Evolutionary conservation across 2,113 vertebrate genomes (phyloP).

Genomic region (Rhinogobius similis): DNA sequence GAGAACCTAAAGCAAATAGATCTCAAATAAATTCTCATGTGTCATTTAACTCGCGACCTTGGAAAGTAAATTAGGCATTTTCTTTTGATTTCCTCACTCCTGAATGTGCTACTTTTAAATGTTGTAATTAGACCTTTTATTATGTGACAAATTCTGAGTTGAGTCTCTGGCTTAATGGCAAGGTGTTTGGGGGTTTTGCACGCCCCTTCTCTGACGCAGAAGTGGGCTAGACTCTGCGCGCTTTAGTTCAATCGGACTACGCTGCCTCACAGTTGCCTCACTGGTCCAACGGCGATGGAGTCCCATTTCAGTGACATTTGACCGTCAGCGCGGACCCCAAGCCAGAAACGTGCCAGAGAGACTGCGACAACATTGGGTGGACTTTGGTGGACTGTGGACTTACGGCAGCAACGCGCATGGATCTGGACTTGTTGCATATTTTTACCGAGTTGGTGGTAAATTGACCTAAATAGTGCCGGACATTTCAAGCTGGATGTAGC

Average conservation of each 20-base stretch:
- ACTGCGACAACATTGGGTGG: slow-evolving; percentile 29
- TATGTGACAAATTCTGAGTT: neutral
- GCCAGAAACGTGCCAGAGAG: slow-evolving; percentile 27
- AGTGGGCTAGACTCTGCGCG: slow-evolving; percentile 34
- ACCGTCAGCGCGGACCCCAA: slow-evolving; percentile 37
- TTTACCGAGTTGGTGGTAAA: slow-evolving; percentile 54
- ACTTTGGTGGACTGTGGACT: slow-evolving; percentile 38
- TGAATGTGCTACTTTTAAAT: slow-evolving; percentile 6
- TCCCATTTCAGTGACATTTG: slow-evolving; percentile 14
- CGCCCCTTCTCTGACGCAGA: slow-evolving; percentile 46
- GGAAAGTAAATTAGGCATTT: neutral
- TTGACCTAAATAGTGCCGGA: slow-evolving; percentile 60
- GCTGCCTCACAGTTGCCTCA: slow-evolving; percentile 6
- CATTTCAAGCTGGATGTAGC: slow-evolving; percentile 47
- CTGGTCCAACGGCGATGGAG: no score
- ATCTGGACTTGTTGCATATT: slow-evolving; percentile 56
- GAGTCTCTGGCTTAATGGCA: neutral
- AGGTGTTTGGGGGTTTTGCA: slow-evolving; percentile 32
- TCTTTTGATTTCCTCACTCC: neutral
- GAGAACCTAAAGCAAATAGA: neutral
- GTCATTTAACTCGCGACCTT: neutral
- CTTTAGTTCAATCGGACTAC: slow-evolving; percentile 26
- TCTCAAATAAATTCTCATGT: neutral
- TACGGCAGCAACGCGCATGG: slow-evolving; percentile 58
- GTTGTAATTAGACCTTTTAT: neutral